phyloP scores from a whole-genome alignment of 2,888 invertebrate species.

The Drosophila aldrichi region DNA sequence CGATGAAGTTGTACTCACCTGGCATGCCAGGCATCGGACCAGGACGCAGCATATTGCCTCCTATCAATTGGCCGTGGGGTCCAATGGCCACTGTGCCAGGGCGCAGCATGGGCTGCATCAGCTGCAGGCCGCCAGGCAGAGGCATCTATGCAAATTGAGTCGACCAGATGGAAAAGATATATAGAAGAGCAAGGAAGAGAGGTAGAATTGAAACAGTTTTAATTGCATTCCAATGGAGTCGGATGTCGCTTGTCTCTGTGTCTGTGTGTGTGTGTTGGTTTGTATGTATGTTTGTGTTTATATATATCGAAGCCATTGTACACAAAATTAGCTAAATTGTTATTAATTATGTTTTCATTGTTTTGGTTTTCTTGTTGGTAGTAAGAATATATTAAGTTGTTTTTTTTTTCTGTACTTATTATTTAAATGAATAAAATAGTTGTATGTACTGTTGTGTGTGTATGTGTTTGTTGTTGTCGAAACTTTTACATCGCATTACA shows the following conservation, averaged over 20 bases:
- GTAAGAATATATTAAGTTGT: slow-evolving; percentile 67
- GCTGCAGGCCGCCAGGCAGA: slow-evolving; percentile 83
- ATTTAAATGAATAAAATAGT: slow-evolving; percentile 63
- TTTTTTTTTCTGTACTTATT: slow-evolving; percentile 69
- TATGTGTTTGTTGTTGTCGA: slow-evolving; percentile 40
- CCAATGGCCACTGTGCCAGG: slow-evolving; percentile 84
- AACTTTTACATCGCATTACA: slow-evolving; percentile 83
- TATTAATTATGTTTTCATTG: slow-evolving; percentile 63
- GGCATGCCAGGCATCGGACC: slow-evolving; percentile 83
- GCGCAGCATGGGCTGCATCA: slow-evolving; percentile 85
- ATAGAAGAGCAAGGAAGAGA: slow-evolving; percentile 77
- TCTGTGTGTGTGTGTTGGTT: slow-evolving; percentile 27
- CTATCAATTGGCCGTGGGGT: slow-evolving; percentile 83
- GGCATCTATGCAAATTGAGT: slow-evolving; percentile 63
- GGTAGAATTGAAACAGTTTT: slow-evolving; percentile 48
- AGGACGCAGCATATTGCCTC: slow-evolving; percentile 84
- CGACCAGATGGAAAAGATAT: slow-evolving; percentile 45
- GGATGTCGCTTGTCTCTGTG: slow-evolving; percentile 29
- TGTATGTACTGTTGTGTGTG: slow-evolving; percentile 39
- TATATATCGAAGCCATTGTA: slow-evolving; percentile 79
- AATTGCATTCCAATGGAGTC: slow-evolving; percentile 23
- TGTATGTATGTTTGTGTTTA: slow-evolving; percentile 21
- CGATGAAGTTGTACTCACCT: slow-evolving; percentile 67
- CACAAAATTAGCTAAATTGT: slow-evolving; percentile 80
- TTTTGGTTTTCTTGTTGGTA: slow-evolving; percentile 52